Evolutionary conservation across 2,113 vertebrate genomes (phyloP).

Genomic region (Bambusicola thoracicus): DNA sequence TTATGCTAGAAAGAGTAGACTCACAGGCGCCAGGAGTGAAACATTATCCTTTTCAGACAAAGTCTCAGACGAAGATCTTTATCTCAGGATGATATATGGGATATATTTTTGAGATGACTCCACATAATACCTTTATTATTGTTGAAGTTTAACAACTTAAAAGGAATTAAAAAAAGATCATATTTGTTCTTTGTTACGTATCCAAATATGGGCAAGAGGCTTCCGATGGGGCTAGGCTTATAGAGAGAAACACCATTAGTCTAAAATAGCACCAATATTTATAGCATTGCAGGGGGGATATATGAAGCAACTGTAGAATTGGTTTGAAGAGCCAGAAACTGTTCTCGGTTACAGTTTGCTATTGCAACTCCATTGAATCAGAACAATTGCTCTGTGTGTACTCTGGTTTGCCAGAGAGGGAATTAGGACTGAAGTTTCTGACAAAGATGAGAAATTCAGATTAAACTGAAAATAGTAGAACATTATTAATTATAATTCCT

Average conservation of each 20-base stretch:
- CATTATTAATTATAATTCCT: not conserved
- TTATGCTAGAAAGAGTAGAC: constrained; percentile 69
- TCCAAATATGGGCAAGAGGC: constrained; percentile 54
- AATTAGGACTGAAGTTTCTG: not conserved
- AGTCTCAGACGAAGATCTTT: constrained; percentile 75
- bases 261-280: constrained; percentile 33
- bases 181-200: constrained; percentile 58
- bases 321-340: constrained; percentile 10
- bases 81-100: constrained; percentile 73
- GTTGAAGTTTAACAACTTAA: constrained; percentile 69
- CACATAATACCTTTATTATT: constrained; percentile 72
- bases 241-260: not conserved
- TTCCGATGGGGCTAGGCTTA: constrained; percentile 16
- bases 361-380: not conserved
- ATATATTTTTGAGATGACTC: constrained; percentile 74
- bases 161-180: not conserved
- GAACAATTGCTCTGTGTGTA: not conserved
- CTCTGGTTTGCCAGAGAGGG: not conserved
- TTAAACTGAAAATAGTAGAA: not conserved
- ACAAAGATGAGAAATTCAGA: not conserved
- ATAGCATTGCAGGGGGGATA: not conserved
- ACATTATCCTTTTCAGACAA: constrained; percentile 75
- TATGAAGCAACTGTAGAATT: not conserved
- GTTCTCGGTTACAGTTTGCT: not conserved
- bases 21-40: constrained; percentile 71